phyloP scores from a whole-genome alignment of 1,140 invertebrate genomes.

The Chymomyza costata region DNA sequence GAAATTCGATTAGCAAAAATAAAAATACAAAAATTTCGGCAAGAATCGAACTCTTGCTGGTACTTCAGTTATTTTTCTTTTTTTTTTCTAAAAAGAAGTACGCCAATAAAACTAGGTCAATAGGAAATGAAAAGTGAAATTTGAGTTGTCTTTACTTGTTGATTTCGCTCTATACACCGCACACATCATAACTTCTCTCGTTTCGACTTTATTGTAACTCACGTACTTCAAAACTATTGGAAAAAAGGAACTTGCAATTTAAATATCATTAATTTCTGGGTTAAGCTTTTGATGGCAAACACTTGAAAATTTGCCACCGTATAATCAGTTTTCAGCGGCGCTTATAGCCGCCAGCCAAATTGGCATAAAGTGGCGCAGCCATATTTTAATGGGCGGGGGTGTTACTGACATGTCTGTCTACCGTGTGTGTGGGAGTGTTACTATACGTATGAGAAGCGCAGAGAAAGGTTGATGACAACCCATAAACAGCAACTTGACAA shows the following conservation, averaged over 20 bases:
- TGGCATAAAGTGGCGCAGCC: constrained; percentile 5
- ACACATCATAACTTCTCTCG: constrained; percentile 20
- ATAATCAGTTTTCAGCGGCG: constrained; percentile 55
- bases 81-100: constrained; percentile 71
- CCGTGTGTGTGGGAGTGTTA: no score
- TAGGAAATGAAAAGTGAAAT: constrained; percentile 73
- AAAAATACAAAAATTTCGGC: constrained; percentile 26
- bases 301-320: constrained; percentile 72
- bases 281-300: constrained; percentile 62
- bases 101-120: constrained; percentile 61
- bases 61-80: constrained; percentile 42
- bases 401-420: no score
- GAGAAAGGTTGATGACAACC: no score
- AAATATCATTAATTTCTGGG: constrained; percentile 72
- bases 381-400: constrained; percentile 4
- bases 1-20: constrained; percentile 51
- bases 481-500: no score
- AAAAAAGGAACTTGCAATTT: constrained; percentile 69
- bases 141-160: constrained; percentile 11
- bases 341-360: constrained; percentile 1
- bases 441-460: no score
- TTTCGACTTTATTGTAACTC: constrained; percentile 26
- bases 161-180: constrained; percentile 17
- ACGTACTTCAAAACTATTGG: constrained; percentile 18
- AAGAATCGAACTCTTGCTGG: constrained; percentile 28